These are phyloP conservation scores for Chloroceryle amazona DNA, from an alignment of 2,797 vertebrate species.

Conservation along the genomic window DNA sequence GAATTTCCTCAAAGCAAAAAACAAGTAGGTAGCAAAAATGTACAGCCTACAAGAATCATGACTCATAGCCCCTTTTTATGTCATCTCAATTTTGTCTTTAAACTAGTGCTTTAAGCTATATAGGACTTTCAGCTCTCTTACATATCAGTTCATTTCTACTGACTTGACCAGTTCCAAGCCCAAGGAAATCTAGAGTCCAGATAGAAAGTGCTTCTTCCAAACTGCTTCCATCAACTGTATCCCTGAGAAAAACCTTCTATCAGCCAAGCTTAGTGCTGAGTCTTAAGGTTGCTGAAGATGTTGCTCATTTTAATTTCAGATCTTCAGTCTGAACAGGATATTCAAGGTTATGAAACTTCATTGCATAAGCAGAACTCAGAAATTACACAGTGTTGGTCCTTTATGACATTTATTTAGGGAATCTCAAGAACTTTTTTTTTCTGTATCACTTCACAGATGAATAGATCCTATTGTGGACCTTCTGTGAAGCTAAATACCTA, in stretches of 20 bases:
- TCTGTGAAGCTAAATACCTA: neutral
- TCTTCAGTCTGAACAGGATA: conserved; percentile 18
- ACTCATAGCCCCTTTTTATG: neutral
- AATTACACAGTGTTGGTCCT: neutral
- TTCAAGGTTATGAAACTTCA: conserved; percentile 54
- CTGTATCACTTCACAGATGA: neutral
- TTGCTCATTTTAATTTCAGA: conserved; percentile 49
- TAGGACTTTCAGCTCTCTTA: neutral
- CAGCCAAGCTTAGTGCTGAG: neutral
- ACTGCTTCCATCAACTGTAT: neutral
- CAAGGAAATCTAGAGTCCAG: neutral
- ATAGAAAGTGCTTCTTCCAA: neutral
- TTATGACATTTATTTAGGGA: conserved; percentile 16
- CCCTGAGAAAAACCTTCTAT: neutral
- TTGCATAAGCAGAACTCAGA: conserved; percentile 46
- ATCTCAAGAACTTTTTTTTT: conserved; percentile 27
- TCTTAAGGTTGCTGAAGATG: neutral
- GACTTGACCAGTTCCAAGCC: neutral
- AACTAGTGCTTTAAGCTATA: neutral
- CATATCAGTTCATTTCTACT: neutral
- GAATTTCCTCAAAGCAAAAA: neutral
- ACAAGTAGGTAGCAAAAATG: neutral
- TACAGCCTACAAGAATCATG: neutral
- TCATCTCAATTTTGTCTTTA: neutral
- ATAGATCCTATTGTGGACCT: neutral